A percentile compares a stretch with the other conserved stretches of the same genome.
Evolutionary conservation across 2,888 invertebrate genomes (phyloP).

Genomic region (Leistus spinibarbis): DNA sequence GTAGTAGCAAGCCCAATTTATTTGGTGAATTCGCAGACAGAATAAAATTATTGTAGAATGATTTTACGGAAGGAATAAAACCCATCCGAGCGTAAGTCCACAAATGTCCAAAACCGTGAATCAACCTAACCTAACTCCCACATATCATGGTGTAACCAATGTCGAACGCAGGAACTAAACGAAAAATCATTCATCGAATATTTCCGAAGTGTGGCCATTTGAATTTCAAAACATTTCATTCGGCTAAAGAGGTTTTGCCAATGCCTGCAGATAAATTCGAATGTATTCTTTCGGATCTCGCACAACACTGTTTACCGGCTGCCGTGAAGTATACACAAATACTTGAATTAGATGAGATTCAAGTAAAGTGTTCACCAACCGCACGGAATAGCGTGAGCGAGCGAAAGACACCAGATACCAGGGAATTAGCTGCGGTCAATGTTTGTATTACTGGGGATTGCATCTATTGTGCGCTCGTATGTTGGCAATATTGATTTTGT

Average conservation of each 20-base stretch:
- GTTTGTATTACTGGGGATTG: conserved; percentile 35
- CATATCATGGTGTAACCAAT: neutral
- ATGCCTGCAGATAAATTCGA: neutral
- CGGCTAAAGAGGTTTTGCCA: conserved; percentile 52
- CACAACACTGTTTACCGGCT: conserved; percentile 32
- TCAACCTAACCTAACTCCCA: conserved; percentile 18
- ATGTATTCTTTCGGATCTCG: conserved; percentile 6
- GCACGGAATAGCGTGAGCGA: neutral
- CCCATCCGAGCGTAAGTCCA: neutral
- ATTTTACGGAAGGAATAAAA: neutral
- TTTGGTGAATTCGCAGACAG: neutral
- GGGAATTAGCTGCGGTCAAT: conserved; percentile 37
- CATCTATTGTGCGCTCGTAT: conserved; percentile 19
- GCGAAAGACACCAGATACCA: neutral
- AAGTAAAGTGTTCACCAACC: conserved; percentile 18
- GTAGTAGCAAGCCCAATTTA: no score
- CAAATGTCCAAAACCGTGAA: conserved; percentile 14
- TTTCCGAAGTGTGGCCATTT: conserved; percentile 48
- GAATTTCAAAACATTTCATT: conserved; percentile 58
- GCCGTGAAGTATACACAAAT: conserved; percentile 38
- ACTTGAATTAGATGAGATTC: conserved; percentile 39
- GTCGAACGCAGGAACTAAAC: conserved; percentile 10
- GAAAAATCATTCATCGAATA: conserved; percentile 38
- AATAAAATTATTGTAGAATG: neutral
- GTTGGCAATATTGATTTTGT: conserved; percentile 27